These are phyloP conservation scores for Aplocera efformata DNA, from an alignment of 2,888 invertebrate species.

Conservation along the genomic window DNA sequence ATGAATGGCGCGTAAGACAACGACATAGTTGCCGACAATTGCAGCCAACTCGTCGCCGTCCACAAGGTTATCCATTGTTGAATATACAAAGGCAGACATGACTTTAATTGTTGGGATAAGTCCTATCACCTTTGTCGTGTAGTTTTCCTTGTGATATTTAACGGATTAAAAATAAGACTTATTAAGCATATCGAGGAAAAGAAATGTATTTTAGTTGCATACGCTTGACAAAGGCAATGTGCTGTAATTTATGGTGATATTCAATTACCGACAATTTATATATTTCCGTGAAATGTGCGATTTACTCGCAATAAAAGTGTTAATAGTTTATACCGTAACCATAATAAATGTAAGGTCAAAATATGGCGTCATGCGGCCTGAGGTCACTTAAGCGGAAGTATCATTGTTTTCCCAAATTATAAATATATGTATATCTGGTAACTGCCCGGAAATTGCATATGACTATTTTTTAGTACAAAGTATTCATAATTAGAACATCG, in stretches of 20 bases:
- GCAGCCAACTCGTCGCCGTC: conserved; percentile 49
- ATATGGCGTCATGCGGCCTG: conserved; percentile 22
- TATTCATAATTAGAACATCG: too few species aligned
- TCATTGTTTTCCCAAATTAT: conserved; percentile 27
- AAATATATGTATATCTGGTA: conserved; percentile 12
- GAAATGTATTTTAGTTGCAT: conserved; percentile 21
- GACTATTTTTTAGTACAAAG: too few species aligned
- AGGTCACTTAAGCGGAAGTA: conserved; percentile 47
- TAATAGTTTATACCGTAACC: conserved; percentile 36
- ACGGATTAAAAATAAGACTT: conserved; percentile 1
- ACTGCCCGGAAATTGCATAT: not conserved
- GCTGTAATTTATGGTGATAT: conserved; percentile 30
- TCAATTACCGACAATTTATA: conserved; percentile 30
- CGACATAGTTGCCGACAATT: conserved; percentile 38
- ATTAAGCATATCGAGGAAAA: conserved; percentile 19
- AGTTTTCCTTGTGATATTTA: conserved; percentile 15
- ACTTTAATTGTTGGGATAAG: conserved; percentile 12
- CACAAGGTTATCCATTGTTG: conserved; percentile 47
- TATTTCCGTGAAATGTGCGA: conserved; percentile 32
- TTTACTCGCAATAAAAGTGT: conserved; percentile 31
- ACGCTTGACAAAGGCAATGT: conserved; percentile 27
- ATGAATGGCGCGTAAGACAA: conserved; percentile 49
- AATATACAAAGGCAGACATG: conserved; percentile 26
- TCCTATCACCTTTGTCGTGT: not conserved
- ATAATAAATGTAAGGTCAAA: conserved; percentile 43